phyloP scores from a whole-genome alignment of 2,797 vertebrate genomes.

The Silurus aristotelis region DNA sequence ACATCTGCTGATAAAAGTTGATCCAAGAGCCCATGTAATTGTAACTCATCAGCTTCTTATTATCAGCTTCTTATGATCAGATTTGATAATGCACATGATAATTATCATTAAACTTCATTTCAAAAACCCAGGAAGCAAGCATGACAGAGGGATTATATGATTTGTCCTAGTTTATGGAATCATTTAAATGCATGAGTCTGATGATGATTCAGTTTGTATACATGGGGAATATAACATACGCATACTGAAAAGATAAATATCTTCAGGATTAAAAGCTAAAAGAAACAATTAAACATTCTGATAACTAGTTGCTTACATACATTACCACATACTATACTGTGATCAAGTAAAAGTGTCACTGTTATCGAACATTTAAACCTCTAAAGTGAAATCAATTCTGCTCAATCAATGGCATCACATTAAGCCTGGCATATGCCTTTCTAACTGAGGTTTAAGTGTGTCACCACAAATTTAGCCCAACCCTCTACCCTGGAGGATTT shows the following conservation, averaged over 20 bases:
- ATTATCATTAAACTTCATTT: slow-evolving; percentile 15
- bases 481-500: slow-evolving; percentile 13
- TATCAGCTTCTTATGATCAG: slow-evolving; percentile 3
- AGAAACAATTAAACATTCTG: not conserved
- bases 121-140: slow-evolving; percentile 13
- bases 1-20: slow-evolving; percentile 11
- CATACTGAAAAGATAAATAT: not conserved
- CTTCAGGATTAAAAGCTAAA: not conserved
- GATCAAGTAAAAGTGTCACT: slow-evolving; percentile 14
- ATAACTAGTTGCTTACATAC: not conserved
- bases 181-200: not conserved
- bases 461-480: slow-evolving; percentile 46
- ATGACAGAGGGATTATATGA: slow-evolving; percentile 11
- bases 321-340: not conserved
- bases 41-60: slow-evolving; percentile 7
- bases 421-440: slow-evolving; percentile 9
- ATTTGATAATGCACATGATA: slow-evolving; percentile 4
- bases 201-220: not conserved
- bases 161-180: slow-evolving; percentile 14
- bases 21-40: not conserved
- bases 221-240: not conserved
- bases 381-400: slow-evolving; percentile 37
- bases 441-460: slow-evolving; percentile 41
- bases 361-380: slow-evolving; percentile 48
- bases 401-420: slow-evolving; percentile 24